Percentiles rank a stretch among this genome's conserved stretches.
These are phyloP conservation scores for Ditylenchus weischeri DNA, from an alignment of 2,888 invertebrate genomes.

Conservation along the genomic window DNA sequence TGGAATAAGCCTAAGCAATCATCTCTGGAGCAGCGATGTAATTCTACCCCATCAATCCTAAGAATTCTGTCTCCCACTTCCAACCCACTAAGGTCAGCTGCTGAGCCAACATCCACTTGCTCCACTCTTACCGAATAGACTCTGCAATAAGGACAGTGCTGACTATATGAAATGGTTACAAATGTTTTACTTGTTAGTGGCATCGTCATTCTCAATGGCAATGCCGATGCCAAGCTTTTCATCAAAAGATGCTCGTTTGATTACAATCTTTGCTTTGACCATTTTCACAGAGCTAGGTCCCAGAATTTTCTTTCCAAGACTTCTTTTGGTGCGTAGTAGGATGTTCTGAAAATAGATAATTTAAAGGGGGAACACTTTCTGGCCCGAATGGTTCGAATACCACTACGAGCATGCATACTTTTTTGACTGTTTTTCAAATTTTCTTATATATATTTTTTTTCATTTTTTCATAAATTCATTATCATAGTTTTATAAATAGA, in stretches of 20 bases:
- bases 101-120: slow-evolving; percentile 33
- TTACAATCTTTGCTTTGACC: slow-evolving; percentile 35
- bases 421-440: no score
- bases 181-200: slow-evolving; percentile 29
- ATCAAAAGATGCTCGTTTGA: slow-evolving; percentile 32
- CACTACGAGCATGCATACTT: no score
- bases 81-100: slow-evolving; percentile 33
- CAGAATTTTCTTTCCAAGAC: slow-evolving; percentile 26
- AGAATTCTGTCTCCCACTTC: slow-evolving; percentile 39
- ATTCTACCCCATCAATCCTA: slow-evolving; percentile 30
- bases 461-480: no score
- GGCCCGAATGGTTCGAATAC: no score
- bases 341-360: slow-evolving; percentile 25
- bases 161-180: slow-evolving; percentile 1
- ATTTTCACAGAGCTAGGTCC: slow-evolving; percentile 28
- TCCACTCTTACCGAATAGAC: slow-evolving; percentile 40
- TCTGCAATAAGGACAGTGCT: slow-evolving; percentile 17
- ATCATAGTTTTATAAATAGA: no score
- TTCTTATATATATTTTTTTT: no score
- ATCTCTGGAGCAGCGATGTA: slow-evolving; percentile 31
- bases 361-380: no score
- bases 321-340: slow-evolving; percentile 29
- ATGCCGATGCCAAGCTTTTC: slow-evolving; percentile 39
- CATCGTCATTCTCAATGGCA: slow-evolving; percentile 37
- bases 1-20: slow-evolving; percentile 33